Evolutionary conservation across 2,113 vertebrate genomes (phyloP), one percentile per base, ranked within the genome.

Genomic region (Rynchops niger): DNA sequence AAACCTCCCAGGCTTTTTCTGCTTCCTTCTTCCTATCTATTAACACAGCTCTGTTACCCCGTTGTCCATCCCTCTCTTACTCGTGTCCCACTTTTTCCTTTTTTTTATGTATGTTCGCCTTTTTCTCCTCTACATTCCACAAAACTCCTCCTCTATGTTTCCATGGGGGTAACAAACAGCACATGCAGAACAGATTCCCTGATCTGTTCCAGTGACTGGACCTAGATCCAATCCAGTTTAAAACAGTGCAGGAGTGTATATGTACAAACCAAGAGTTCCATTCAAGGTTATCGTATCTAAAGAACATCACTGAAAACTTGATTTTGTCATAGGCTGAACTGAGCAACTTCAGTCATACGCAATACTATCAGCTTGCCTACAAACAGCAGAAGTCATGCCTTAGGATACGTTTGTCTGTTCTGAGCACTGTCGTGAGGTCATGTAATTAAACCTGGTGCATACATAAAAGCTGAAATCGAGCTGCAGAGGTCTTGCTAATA

Each of bases 1-100:
- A 94, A 88, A 95, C 55, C 42, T 84, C 63, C 63, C 81, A 84
- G 47, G 55, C n/a, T 71, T 92, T 91, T 93, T 55, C 72, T 91
- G 65, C 52, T 94, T 81, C 69, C 42, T 82, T 71, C 61, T 74
- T 52, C 38, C 40, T 49, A 40, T 32, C 49, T 86, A 32, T 34
- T 82, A 70, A 4, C 4, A 4, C 72, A 91, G 43, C 20, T 93
- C 67, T 79, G 34, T 34, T 87, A 91, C 36, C 52, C 16, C 36
- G 70, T 27, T 65, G 52, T 80, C 78, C 45, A 85, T 3, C 1
- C 30, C 40, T 76, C 36, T 82, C 59, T 84, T 66, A 20, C 38
- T 82, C 62, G 65, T 80, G 9, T 77, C 61, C 30, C 49, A 82
- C 0, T 82, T 82, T 0, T 81, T 53, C 38, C 3, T 3, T 74